These are phyloP conservation scores for Lasiommata megera DNA, from an alignment of 2,888 invertebrate species.

Conservation along the genomic window DNA sequence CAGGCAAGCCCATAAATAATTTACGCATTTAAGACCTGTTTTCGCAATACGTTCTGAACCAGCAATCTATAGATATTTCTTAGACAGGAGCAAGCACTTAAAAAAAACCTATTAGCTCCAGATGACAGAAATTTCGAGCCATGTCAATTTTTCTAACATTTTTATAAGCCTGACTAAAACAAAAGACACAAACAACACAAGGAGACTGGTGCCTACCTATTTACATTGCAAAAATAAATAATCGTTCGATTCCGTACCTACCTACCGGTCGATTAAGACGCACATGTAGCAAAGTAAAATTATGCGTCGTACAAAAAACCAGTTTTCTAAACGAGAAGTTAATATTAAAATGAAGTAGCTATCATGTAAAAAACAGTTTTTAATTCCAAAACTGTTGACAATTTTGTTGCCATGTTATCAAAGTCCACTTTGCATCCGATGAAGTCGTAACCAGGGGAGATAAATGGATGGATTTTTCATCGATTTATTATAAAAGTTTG, in stretches of 20 bases:
- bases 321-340: neutral
- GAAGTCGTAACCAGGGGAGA: neutral
- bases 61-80: neutral
- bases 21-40: constrained; percentile 12
- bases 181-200: too few relatives aligned
- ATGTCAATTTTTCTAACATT: neutral
- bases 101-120: neutral
- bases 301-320: neutral
- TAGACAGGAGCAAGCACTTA: neutral
- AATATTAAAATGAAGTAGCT: neutral
- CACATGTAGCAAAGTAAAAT: neutral
- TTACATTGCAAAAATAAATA: neutral
- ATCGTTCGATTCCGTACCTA: too few relatives aligned
- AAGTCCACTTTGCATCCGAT: neutral
- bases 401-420: neutral
- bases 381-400: neutral
- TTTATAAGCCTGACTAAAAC: neutral
- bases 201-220: too few relatives aligned
- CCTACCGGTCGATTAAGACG: neutral
- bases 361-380: neutral
- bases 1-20: constrained; percentile 15
- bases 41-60: constrained; percentile 12
- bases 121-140: neutral
- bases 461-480: neutral
- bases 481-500: too few relatives aligned